Conservation (phyloP, 2,797 vertebrate genomes). For the Oreochromis mossambicus region DNA sequence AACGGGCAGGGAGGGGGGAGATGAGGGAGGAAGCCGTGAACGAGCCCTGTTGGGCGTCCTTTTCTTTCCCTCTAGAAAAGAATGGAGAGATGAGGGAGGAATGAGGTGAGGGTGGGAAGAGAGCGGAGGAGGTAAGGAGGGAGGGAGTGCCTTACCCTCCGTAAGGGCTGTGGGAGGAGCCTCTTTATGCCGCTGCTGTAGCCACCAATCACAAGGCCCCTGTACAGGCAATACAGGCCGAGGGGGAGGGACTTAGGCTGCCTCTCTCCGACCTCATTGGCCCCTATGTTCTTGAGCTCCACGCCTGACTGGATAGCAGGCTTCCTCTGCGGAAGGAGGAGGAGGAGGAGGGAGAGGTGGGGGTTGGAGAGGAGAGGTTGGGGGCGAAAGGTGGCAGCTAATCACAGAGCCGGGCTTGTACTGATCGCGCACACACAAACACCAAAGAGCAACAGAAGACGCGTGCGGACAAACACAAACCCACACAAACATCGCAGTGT, state of each 20-base stretch:
- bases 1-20: constrained; percentile 52
- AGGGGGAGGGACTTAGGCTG: constrained; percentile 79
- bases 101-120: constrained; percentile 4
- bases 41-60: constrained; percentile 7
- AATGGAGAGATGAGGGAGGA: constrained; percentile 34
- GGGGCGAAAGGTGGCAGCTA: constrained; percentile 69
- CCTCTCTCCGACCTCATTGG: constrained; percentile 69
- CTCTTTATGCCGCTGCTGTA: constrained; percentile 79
- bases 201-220: constrained; percentile 80
- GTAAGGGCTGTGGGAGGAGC: constrained; percentile 77
- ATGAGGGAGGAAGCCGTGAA: constrained; percentile 41
- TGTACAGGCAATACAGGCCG: constrained; percentile 81
- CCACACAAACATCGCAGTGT: background rate
- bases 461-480: background rate
- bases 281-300: constrained; percentile 77
- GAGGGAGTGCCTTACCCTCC: constrained; percentile 81
- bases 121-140: constrained; percentile 28
- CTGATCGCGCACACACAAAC: constrained; percentile 8
- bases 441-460: constrained; percentile 1
- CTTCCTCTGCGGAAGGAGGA: constrained; percentile 79
- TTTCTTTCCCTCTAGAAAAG: constrained; percentile 59
- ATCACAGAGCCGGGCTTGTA: constrained; percentile 57
- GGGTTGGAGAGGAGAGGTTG: constrained; percentile 47
- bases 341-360: constrained; percentile 49
- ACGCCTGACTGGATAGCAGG: constrained; percentile 75